These are phyloP conservation scores for Drosophila fungiperda DNA, from an alignment of 2,888 invertebrate species.

Conservation along the genomic window DNA sequence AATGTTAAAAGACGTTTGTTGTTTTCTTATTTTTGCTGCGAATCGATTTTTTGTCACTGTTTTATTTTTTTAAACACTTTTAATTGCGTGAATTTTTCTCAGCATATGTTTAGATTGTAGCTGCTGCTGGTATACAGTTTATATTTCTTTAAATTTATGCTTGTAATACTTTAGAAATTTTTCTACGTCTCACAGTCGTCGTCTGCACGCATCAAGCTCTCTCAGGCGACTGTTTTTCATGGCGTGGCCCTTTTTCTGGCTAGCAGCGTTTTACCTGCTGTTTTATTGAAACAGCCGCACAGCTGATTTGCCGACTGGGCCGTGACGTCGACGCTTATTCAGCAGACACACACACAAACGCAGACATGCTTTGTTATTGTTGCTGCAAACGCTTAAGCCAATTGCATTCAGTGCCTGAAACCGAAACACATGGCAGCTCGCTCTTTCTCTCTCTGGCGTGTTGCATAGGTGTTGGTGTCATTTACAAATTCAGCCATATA, in stretches of 20 bases:
- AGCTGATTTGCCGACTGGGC: slow-evolving; percentile 67
- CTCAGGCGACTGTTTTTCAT: slow-evolving; percentile 72
- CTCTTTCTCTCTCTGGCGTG: slow-evolving; percentile 29
- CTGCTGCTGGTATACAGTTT: background rate
- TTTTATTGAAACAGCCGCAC: slow-evolving; percentile 52
- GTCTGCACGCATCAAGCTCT: slow-evolving; percentile 77
- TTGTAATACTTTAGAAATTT: slow-evolving; percentile 15
- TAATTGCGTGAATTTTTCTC: background rate
- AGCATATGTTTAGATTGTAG: background rate
- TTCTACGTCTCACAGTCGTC: slow-evolving; percentile 37
- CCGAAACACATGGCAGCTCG: slow-evolving; percentile 54
- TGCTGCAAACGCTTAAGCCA: slow-evolving; percentile 70
- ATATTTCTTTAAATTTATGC: background rate
- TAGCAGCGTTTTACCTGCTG: slow-evolving; percentile 63
- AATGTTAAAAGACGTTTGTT: slow-evolving; percentile 45
- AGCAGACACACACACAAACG: slow-evolving; percentile 38
- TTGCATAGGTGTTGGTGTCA: slow-evolving; percentile 47
- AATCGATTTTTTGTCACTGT: slow-evolving; percentile 4
- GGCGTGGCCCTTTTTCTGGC: slow-evolving; percentile 47
- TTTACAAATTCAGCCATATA: slow-evolving; percentile 74
- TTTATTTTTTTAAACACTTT: background rate
- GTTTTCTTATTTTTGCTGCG: slow-evolving; percentile 38
- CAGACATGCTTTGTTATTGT: slow-evolving; percentile 39
- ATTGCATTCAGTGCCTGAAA: slow-evolving; percentile 72
- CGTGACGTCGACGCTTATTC: slow-evolving; percentile 64